Base-by-base conservation (phyloP, 1,140 invertebrate species). In the Ladona fulva region DNA sequence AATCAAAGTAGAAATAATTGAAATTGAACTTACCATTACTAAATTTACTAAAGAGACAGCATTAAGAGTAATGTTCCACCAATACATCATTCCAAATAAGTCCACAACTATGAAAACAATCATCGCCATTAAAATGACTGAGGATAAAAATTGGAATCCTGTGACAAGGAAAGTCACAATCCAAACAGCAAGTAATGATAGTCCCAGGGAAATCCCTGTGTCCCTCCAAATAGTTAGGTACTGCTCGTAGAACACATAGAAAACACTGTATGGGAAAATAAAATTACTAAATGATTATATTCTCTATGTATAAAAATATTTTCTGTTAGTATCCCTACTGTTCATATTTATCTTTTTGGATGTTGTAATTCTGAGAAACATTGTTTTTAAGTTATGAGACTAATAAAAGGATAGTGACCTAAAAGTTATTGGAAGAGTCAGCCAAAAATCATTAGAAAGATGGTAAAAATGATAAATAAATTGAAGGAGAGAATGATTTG, bases 41-140 rank as follows among this genome's bases (percentile, higher is more conserved):
- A 98, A 88, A 87, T 98, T 98, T 1, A 98, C 95, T n/a, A 97
- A 87, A 0, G 96, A 96, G 0, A 98, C 90, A n/a, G 96, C 96
- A 85, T 98, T 98, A 8, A 98, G 86, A 7, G 90, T 89, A 52
- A 98, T 95, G 82, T 88, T 87, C 94, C 95, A 97, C 80, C 92
- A 90, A 85, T 93, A 97, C 97, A 98, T 98, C 24, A 97, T 82
- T 37, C 94, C 96, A 80, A 92, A 88, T 85, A 98, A 89, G 83
- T 97, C 91, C 3, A 93, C 82, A 0, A 97, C 82, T 76, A 97
- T 95, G 89, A 96, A 92, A 0, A 89, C 78, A 12, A 96, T 92
- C 24, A 90, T 92, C 7, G 93, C 81, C 14, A 92, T 84, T 12
- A 97, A 91, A 42, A 94, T 89, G 10, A 92, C 78, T 0, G 96